Evolutionary conservation across 2,888 invertebrate species (phyloP).

Genomic region (Agriopis leucophaearia): DNA sequence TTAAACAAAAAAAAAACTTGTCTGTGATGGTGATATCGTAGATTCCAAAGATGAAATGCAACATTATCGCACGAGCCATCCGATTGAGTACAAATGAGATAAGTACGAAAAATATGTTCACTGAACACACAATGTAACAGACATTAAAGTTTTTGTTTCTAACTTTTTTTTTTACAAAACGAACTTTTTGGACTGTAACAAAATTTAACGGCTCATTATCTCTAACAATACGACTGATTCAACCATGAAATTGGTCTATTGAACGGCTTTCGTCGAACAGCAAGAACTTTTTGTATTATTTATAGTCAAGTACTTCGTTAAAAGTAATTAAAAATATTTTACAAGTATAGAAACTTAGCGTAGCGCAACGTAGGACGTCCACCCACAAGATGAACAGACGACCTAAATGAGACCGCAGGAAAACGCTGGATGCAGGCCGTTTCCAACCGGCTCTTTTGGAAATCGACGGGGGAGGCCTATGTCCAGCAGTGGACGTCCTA

Average conservation of each 20-base stretch:
- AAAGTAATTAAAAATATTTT: constrained; percentile 14
- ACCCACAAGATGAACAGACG: too few relatives aligned
- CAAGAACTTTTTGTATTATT: constrained; percentile 14
- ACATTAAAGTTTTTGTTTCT: constrained; percentile 23
- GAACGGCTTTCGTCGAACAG: constrained; percentile 29
- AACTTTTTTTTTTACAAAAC: constrained; percentile 11
- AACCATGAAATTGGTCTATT: constrained; percentile 43
- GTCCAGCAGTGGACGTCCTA: too few relatives aligned
- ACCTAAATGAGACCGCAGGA: too few relatives aligned
- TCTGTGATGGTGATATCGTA: too few relatives aligned
- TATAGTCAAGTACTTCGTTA: background rate
- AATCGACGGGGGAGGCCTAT: too few relatives aligned
- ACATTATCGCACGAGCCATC: background rate
- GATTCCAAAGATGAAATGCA: background rate
- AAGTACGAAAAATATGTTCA: background rate
- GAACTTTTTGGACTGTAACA: constrained; percentile 28
- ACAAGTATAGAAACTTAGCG: too few relatives aligned
- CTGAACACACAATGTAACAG: constrained; percentile 12
- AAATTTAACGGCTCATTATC: constrained; percentile 42
- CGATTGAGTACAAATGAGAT: background rate
- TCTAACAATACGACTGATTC: constrained; percentile 37
- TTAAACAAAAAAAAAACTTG: too few relatives aligned
- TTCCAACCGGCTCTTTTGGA: too few relatives aligned
- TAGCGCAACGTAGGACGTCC: too few relatives aligned
- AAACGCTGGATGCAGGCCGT: too few relatives aligned